Conservation (phyloP, 2,888 invertebrate genomes). For the Eupithecia dodoneata region DNA sequence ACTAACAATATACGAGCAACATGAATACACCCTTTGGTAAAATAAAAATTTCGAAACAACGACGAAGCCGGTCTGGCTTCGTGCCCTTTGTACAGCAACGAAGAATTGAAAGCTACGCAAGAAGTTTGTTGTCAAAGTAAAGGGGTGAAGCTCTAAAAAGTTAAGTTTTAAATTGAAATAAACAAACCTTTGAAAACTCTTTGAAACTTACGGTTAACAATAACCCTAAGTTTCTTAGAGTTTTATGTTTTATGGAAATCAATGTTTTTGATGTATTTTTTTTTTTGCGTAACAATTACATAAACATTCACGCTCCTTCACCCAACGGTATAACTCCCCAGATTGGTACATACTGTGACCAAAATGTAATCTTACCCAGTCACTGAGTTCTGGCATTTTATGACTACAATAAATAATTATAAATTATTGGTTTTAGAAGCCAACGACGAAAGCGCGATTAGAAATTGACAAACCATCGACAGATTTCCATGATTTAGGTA, state of each 20-base stretch:
- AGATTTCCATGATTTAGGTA: neutral
- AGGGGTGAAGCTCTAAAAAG: neutral
- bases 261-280: neutral
- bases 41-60: slow-evolving; percentile 40
- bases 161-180: neutral
- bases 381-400: no score
- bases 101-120: neutral
- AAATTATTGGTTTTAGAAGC: no score
- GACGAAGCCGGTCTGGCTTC: slow-evolving; percentile 32
- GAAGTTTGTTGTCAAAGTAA: neutral
- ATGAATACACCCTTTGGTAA: slow-evolving; percentile 13
- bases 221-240: neutral
- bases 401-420: no score
- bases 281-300: no score
- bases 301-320: no score
- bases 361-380: no score
- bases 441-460: no score
- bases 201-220: no score
- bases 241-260: neutral
- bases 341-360: no score
- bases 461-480: neutral
- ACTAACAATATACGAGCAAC: slow-evolving; percentile 56
- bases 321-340: no score
- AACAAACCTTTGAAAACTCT: neutral
- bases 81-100: neutral